Base-by-base conservation (phyloP, 2,797 vertebrate species). In the Gymnothorax reevesii region DNA sequence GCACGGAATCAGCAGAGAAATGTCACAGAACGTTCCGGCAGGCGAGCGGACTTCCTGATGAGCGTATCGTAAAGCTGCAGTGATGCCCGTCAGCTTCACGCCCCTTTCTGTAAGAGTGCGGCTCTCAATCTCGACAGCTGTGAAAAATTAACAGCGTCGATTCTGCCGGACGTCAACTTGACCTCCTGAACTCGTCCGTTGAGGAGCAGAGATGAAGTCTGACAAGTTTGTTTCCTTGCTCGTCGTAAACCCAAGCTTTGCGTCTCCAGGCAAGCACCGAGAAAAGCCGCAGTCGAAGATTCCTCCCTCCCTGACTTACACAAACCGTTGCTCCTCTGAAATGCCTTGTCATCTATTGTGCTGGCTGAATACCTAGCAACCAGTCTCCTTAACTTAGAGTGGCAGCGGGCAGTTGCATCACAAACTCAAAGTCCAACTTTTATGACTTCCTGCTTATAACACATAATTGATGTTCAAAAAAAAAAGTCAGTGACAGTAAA, bases 351-450 rank as follows among this genome's bases (percentile, higher is more conserved):
- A 54, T 49, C 71, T 15, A 75, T 42, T 15, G 13, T 15, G 27
- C 71, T 52, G 49, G 17, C 17, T 54, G 42, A 54, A 79, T 79
- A 22, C 49, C 75, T 54, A 79, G 42, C 49, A 12, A 49, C 17
- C 75, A 20, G n/a, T 15, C 49, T 79, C 75, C 75, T 79, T 54
- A 6, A 20, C 93, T 92, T 85, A 73, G 25, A 69, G 84, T 69
- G 86, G 69, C 88, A 86, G 87, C 75, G 88, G 77, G 77, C 54
- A 17, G 55, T 77, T 49, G 3, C 0, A 60, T 85, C 85, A 84
- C 89, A 92, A 92, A 91, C 49, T 92, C 89, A 90, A 91, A 86
- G 92, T 92, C 87, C 89, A 93, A 85, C 75, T 90, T 93, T 92
- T 89, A 94, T 87, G 88, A 84, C 89, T 69, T 60, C 25, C 57